phyloP scores from a whole-genome alignment of 1,140 invertebrate genomes.

The Aphis gossypii region DNA sequence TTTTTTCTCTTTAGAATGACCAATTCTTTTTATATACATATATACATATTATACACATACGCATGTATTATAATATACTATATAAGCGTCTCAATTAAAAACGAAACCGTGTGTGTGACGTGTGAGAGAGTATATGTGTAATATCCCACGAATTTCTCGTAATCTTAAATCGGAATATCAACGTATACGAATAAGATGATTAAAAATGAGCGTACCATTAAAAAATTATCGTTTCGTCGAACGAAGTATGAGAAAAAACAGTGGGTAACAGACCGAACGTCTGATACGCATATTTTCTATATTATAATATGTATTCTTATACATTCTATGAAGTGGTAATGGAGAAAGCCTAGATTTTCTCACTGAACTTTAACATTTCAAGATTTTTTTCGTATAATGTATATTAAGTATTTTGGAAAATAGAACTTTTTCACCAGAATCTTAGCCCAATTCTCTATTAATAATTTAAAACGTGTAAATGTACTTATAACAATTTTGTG shows the following conservation, averaged over 20 bases:
- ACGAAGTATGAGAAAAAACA: not conserved
- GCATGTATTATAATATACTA: not conserved
- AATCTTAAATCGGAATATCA: constrained; percentile 13
- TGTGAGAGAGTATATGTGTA: not conserved
- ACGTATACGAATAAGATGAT: not conserved
- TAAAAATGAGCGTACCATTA: constrained; percentile 18
- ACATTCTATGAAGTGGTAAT: not conserved
- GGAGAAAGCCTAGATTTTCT: not conserved
- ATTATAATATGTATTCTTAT: not conserved
- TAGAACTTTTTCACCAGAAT: not conserved
- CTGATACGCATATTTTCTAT: not conserved
- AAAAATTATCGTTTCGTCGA: not conserved
- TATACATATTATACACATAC: not conserved
- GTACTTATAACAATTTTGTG: not conserved
- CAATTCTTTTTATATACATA: not conserved
- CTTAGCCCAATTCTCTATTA: not conserved
- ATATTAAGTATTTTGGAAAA: not conserved
- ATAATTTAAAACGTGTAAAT: not conserved
- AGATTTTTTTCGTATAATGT: not conserved
- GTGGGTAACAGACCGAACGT: not conserved
- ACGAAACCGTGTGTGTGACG: not conserved
- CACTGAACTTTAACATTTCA: not conserved
- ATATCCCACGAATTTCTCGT: constrained; percentile 9
- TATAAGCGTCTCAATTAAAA: constrained; percentile 27
- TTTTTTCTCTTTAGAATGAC: not conserved